Conservation (phyloP, 2,888 invertebrate species). For the Agrotis exclamationis region DNA sequence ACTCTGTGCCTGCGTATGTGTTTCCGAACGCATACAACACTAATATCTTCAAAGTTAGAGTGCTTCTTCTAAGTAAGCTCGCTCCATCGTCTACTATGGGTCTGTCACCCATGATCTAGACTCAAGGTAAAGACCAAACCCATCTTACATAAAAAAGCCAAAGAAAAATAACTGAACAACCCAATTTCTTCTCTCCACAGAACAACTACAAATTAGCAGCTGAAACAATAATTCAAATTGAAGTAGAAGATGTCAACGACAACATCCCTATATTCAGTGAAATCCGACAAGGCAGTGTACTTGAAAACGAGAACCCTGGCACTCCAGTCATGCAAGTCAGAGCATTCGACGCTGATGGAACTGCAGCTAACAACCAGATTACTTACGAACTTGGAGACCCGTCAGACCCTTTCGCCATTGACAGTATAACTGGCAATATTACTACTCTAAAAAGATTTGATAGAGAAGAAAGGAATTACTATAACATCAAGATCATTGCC, state of each 20-base stretch:
- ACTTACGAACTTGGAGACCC: conserved; percentile 94
- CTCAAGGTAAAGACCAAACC: too few species aligned
- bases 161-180: conserved; percentile 9
- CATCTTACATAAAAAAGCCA: too few species aligned
- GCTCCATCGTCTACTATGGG: too few species aligned
- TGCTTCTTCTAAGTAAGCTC: too few species aligned
- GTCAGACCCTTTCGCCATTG: conserved; percentile 95
- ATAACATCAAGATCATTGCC: conserved; percentile 97
- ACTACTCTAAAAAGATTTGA: conserved; percentile 96
- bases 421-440: conserved; percentile 96
- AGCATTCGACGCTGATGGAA: conserved; percentile 97
- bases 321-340: conserved; percentile 97
- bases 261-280: conserved; percentile 97
- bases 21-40: too few species aligned
- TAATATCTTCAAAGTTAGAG: too few species aligned
- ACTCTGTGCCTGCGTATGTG: too few species aligned
- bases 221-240: conserved; percentile 95
- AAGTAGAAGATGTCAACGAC: conserved; percentile 97
- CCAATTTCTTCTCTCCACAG: conserved; percentile 77
- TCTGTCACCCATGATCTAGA: too few species aligned
- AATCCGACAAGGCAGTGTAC: conserved; percentile 94
- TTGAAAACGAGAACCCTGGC: conserved; percentile 96
- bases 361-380: conserved; percentile 95
- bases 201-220: conserved; percentile 95
- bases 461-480: conserved; percentile 95